A percentile compares a stretch with the other conserved stretches of the same genome.
These are phyloP conservation scores for Gari tellinella DNA, from an alignment of 2,888 invertebrate genomes.

Conservation along the genomic window DNA sequence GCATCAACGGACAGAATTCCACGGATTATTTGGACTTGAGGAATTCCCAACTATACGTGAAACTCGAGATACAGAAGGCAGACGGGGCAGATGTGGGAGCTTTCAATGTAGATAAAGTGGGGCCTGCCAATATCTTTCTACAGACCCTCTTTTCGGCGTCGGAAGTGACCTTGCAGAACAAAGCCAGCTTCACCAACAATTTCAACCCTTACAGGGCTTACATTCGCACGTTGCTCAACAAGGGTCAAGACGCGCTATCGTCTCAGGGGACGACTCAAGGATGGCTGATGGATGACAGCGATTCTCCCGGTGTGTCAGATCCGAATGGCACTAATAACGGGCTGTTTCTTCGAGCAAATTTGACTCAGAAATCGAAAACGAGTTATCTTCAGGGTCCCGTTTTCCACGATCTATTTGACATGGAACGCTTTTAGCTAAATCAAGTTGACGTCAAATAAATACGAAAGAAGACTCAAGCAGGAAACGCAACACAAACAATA, in stretches of 20 bases:
- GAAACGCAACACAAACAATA: no score
- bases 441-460: background rate
- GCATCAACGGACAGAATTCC: constrained; percentile 53
- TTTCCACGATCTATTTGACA: constrained; percentile 41
- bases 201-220: constrained; percentile 52
- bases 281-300: constrained; percentile 39
- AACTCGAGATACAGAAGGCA: constrained; percentile 5
- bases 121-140: constrained; percentile 50
- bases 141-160: constrained; percentile 52
- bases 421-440: background rate
- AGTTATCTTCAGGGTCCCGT: constrained; percentile 42
- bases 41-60: constrained; percentile 6
- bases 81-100: constrained; percentile 16
- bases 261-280: constrained; percentile 41
- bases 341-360: constrained; percentile 22
- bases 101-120: constrained; percentile 31
- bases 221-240: constrained; percentile 47
- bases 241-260: constrained; percentile 27
- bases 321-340: constrained; percentile 24
- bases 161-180: constrained; percentile 57
- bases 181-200: constrained; percentile 44
- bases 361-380: constrained; percentile 13
- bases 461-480: no score
- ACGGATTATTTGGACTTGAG: constrained; percentile 14
- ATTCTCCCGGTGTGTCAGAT: constrained; percentile 33